Conservation (phyloP, 1,140 invertebrate genomes). For the Lamellibrachia luymesi region DNA sequence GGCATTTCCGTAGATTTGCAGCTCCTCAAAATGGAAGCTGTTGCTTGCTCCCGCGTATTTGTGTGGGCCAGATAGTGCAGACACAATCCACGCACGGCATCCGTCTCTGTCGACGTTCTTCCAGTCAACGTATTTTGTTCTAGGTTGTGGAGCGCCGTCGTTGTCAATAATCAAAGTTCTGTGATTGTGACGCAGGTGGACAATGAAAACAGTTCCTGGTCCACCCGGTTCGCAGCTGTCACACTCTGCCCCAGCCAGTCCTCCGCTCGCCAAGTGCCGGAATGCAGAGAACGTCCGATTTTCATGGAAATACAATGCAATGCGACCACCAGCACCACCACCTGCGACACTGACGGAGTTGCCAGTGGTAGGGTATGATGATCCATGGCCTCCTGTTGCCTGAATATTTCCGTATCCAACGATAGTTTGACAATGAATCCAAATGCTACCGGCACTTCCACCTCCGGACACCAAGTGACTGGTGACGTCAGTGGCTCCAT, state of each 20-base stretch:
- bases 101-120: slow-evolving; percentile 34
- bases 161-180: slow-evolving; percentile 44
- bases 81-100: slow-evolving; percentile 42
- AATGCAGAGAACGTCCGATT: slow-evolving; percentile 45
- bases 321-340: slow-evolving; percentile 42
- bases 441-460: slow-evolving; percentile 44
- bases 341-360: slow-evolving; percentile 24
- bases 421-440: slow-evolving; percentile 39
- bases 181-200: slow-evolving; percentile 38
- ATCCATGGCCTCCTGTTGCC: slow-evolving; percentile 6
- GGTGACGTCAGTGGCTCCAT: slow-evolving; percentile 25
- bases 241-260: slow-evolving; percentile 15
- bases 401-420: slow-evolving; percentile 22
- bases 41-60: slow-evolving; percentile 32
- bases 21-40: slow-evolving; percentile 33
- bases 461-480: slow-evolving; percentile 30
- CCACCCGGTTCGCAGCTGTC: slow-evolving; percentile 33
- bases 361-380: too few relatives aligned
- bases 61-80: slow-evolving; percentile 38
- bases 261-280: slow-evolving; percentile 37
- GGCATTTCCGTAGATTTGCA: slow-evolving; percentile 35
- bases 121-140: slow-evolving; percentile 40
- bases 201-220: slow-evolving; percentile 41
- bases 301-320: slow-evolving; percentile 40
- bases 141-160: slow-evolving; percentile 33